These are phyloP conservation scores for Laticauda laticaudata DNA, from an alignment of 2,113 vertebrate species.

Conservation along the genomic window DNA sequence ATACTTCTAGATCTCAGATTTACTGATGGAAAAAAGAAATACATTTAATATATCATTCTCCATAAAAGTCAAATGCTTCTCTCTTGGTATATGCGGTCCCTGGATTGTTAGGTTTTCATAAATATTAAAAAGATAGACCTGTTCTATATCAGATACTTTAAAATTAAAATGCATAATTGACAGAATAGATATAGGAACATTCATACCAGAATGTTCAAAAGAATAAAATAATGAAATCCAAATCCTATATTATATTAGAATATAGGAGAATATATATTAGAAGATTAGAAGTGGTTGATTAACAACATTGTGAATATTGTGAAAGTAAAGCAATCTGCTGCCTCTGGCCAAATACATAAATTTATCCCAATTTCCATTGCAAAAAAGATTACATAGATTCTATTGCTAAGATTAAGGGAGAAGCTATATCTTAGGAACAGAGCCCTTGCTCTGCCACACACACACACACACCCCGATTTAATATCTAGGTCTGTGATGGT, in stretches of 20 bases:
- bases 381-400: not conserved
- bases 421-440: not conserved
- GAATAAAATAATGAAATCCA: not conserved
- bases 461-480: not conserved
- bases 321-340: not conserved
- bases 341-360: not conserved
- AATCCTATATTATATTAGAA: not conserved
- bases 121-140: not conserved
- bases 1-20: not conserved
- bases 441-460: not conserved
- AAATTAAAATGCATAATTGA: not conserved
- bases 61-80: not conserved
- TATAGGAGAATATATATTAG: not conserved
- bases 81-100: not conserved
- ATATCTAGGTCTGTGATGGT: not conserved
- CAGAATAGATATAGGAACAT: not conserved
- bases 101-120: not conserved
- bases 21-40: not conserved
- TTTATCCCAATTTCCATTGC: not conserved
- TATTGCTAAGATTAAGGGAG: not conserved
- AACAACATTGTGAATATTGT: not conserved
- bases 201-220: not conserved
- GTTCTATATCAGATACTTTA: not conserved
- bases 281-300: not conserved
- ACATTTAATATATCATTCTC: not conserved